Conservation (phyloP, 2,888 invertebrate species). For the Plusia festucae region DNA sequence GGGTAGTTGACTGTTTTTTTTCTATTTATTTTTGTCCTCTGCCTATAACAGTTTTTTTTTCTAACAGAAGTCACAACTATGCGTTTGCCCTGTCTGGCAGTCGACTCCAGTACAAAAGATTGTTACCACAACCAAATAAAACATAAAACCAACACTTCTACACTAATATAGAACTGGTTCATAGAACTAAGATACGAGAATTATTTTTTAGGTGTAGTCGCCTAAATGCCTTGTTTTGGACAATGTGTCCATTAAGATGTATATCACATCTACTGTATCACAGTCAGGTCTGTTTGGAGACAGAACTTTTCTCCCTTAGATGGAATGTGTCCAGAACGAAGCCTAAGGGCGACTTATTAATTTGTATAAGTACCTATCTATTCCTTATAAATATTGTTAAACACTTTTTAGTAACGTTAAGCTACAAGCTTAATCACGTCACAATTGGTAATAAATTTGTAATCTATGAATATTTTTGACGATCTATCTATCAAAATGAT, state of each 20-base stretch:
- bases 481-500: not conserved
- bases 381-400: not conserved
- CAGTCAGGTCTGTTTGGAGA: too few species aligned
- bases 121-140: too few species aligned
- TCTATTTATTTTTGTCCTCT: not conserved
- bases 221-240: too few species aligned
- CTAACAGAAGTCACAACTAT: constrained; percentile 13
- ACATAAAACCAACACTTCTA: too few species aligned
- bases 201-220: too few species aligned
- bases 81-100: constrained; percentile 17
- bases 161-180: too few species aligned
- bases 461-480: not conserved
- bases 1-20: constrained; percentile 13
- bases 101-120: not conserved
- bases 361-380: too few species aligned
- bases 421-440: not conserved
- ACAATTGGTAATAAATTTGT: not conserved
- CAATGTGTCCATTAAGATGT: too few species aligned
- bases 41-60: constrained; percentile 15
- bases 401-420: not conserved
- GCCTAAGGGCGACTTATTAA: too few species aligned
- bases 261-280: too few species aligned
- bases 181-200: not conserved
- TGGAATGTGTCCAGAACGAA: too few species aligned
- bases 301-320: too few species aligned